Evolutionary conservation across 2,888 invertebrate species (phyloP), one percentile per base, ranked within the genome.

Genomic region (Torymus auratus): DNA sequence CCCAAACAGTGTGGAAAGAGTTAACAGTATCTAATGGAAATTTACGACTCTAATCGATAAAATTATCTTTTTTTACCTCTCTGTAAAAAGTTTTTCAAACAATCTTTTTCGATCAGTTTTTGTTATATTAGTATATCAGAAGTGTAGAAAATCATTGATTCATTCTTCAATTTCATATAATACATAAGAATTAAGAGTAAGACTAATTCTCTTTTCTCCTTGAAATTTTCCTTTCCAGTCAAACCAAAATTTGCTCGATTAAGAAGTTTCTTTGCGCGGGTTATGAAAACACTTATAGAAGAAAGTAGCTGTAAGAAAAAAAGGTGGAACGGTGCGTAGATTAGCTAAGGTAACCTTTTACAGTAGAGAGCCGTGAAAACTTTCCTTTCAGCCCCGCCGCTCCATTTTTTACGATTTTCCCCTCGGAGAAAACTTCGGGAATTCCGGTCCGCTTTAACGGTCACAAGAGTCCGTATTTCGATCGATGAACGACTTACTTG

Each of bases 271-370:
- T 74, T 74, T 60, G 67, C 50, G n/a, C 67, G 67, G 65, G 58
- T 74, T 74, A 74, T 74, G 50, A 67, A 67, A 71, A 61, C 50
- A 50, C 60, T 61, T 20, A 70, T 41, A 67, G 58, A 7, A 23
- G 58, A 74, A 58, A 74, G 65, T 58, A 67, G 20, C 41, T 41
- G 65, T 52, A 61, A 56, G 53, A 41, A 74, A 62, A 68, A 67
- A 74, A 20, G 41, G 55, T 60, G 69, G 69, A 76, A 69, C 68
- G 61, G 56, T 62, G 62, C 68, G 76, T 69, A 76, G 76, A 76
- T 76, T 68, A 76, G 76, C 61, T 62, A 69, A 68, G 60, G 68
- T 53, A 69, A 76, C 61, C 76, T 76, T 76, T 76, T 60, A 69
- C 76, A 61, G 41, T 23, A 23, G 56, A 55, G 70, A 55, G 70